Conservation (phyloP, 2,113 vertebrate species). For the Vanacampus margaritifer region DNA sequence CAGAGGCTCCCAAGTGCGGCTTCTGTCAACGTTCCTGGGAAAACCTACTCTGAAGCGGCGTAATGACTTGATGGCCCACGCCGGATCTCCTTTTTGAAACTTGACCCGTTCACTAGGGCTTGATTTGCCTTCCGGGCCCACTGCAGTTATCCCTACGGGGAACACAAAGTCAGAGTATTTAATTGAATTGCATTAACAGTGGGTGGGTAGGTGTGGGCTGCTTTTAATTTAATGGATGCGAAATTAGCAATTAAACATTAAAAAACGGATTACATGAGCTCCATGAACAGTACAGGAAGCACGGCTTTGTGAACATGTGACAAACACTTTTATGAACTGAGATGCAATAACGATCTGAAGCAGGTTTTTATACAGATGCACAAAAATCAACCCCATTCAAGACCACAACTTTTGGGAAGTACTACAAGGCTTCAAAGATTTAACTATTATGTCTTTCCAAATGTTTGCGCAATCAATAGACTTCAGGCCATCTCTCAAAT, state of each 20-base stretch:
- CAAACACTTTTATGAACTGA: background rate
- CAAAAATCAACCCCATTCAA: background rate
- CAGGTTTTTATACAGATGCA: background rate
- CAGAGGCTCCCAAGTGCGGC: slow-evolving; percentile 54
- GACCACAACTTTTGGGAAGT: background rate
- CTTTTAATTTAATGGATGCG: slow-evolving; percentile 55
- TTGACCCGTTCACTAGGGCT: slow-evolving; percentile 41
- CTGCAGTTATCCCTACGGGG: slow-evolving; percentile 51
- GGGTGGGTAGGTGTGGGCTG: slow-evolving; percentile 16
- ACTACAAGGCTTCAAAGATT: background rate
- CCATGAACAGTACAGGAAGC: slow-evolving; percentile 12
- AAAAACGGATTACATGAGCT: slow-evolving; percentile 25
- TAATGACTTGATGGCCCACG: slow-evolving; percentile 57
- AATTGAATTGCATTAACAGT: slow-evolving; percentile 23
- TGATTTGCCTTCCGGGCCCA: slow-evolving; percentile 34
- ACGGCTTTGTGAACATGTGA: no score
- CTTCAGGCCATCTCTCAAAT: no score
- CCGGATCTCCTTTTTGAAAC: slow-evolving; percentile 31
- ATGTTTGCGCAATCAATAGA: background rate
- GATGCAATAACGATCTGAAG: background rate
- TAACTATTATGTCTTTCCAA: background rate
- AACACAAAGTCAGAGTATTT: slow-evolving; percentile 56
- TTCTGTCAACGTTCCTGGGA: slow-evolving; percentile 35
- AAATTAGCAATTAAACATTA: slow-evolving; percentile 58
- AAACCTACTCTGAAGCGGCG: slow-evolving; percentile 30